Percentiles rank a stretch among this genome's conserved stretches.
phyloP scores from a whole-genome alignment of 2,113 vertebrate species.

The Oreotragus oreotragus region DNA sequence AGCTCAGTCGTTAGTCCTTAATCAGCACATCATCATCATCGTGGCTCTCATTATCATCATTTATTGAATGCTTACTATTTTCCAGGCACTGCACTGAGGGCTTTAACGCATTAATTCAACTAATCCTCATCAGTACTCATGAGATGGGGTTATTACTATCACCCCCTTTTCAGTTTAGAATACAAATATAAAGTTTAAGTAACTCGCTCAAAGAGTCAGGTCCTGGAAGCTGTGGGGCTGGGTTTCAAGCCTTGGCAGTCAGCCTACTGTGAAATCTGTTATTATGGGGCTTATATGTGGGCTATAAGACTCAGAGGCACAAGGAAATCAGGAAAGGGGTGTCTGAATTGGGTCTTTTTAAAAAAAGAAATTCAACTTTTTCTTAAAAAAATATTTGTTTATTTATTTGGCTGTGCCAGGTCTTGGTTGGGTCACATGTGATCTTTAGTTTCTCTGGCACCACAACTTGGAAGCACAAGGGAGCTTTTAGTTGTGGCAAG shows the following conservation, averaged over 20 bases:
- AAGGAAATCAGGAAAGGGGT: background rate
- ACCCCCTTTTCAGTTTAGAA: background rate
- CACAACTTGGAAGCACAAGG: background rate
- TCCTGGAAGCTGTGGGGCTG: background rate
- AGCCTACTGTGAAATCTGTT: accelerated
- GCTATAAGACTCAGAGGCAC: background rate
- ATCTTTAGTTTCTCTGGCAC: background rate
- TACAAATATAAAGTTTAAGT: background rate
- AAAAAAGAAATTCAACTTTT: background rate
- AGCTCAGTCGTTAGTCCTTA: background rate
- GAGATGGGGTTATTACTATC: background rate
- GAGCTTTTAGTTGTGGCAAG: background rate
- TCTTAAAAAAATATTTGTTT: background rate
- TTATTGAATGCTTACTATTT: background rate
- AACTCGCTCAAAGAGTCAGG: background rate
- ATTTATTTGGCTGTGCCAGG: background rate
- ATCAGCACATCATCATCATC: too few relatives aligned
- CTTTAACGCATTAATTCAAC: background rate
- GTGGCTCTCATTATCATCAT: background rate
- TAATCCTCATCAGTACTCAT: background rate
- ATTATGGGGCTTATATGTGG: accelerated
- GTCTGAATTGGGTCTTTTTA: background rate
- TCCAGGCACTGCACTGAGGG: background rate
- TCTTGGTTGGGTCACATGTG: background rate
- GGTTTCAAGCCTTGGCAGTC: background rate